phyloP scores from a whole-genome alignment of 1,140 invertebrate species.

The Drosophila pseudoananassae region DNA sequence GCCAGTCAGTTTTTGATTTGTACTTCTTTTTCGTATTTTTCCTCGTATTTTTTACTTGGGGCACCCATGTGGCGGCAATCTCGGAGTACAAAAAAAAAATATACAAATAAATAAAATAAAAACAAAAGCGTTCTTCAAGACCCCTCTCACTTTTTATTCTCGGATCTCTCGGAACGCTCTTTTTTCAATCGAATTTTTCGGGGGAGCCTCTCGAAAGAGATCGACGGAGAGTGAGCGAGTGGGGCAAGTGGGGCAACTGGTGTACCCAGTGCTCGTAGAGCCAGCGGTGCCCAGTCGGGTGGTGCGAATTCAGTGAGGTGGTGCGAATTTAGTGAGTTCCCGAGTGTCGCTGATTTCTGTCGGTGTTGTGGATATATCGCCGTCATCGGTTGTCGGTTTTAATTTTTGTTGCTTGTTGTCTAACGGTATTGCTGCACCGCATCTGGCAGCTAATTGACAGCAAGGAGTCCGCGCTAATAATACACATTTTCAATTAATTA shows the following conservation, averaged over 20 bases:
- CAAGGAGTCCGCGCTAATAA: constrained; percentile 65
- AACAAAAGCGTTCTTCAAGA: constrained; percentile 28
- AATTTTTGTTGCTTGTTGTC: constrained; percentile 33
- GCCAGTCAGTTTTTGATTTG: constrained; percentile 48
- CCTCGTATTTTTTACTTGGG: constrained; percentile 14
- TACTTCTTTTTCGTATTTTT: constrained; percentile 62
- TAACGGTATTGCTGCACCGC: constrained; percentile 62
- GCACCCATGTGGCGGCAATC: constrained; percentile 26
- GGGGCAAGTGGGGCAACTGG: constrained; percentile 24
- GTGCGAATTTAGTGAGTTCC: constrained; percentile 66
- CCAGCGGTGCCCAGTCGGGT: constrained; percentile 14
- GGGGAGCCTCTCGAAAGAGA: constrained; percentile 7
- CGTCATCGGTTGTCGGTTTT: constrained; percentile 35
- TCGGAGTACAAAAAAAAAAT: constrained; percentile 19
- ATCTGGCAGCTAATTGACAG: constrained; percentile 56
- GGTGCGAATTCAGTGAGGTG: constrained; percentile 3
- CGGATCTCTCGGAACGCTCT: constrained; percentile 25
- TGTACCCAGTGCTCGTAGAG: constrained; percentile 18
- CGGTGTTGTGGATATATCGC: constrained; percentile 40
- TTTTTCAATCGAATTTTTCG: neutral
- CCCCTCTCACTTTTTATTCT: constrained; percentile 37
- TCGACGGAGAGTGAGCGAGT: constrained; percentile 6
- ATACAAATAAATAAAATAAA: constrained; percentile 23
- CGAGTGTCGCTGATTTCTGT: constrained; percentile 58
- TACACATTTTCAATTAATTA: constrained; percentile 38